These are phyloP conservation scores for Alfaro cultratus DNA, from an alignment of 2,797 vertebrate genomes.

Conservation along the genomic window DNA sequence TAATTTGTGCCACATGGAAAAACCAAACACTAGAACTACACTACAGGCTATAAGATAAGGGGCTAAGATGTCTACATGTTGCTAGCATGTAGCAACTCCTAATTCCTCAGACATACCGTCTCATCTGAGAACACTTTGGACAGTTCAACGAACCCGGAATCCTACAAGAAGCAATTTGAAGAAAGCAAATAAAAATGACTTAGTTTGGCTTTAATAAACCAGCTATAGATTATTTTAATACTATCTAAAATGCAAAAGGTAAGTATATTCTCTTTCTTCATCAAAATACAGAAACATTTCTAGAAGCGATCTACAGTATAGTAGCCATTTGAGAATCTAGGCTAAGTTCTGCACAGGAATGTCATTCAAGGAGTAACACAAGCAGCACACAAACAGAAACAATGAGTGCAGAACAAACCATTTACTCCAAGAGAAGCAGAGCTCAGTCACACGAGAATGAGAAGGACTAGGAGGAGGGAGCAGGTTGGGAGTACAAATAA, in stretches of 20 bases:
- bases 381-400: constrained; percentile 66
- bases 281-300: constrained; percentile 47
- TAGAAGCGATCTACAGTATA: constrained; percentile 21
- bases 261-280: constrained; percentile 25
- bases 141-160: constrained; percentile 58
- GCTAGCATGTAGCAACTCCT: constrained; percentile 9
- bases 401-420: constrained; percentile 66
- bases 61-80: constrained; percentile 32
- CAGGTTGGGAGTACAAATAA: constrained; percentile 71
- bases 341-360: constrained; percentile 49
- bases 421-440: constrained; percentile 69
- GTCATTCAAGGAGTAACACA: constrained; percentile 69
- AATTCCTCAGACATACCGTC: constrained; percentile 66
- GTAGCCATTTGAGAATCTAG: constrained; percentile 58
- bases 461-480: constrained; percentile 41
- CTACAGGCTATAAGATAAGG: constrained; percentile 23
- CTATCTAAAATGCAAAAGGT: constrained; percentile 17
- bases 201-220: constrained; percentile 14
- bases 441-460: constrained; percentile 50
- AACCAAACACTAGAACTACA: constrained; percentile 23
- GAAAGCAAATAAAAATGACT: constrained; percentile 39
- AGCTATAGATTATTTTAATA: neutral
- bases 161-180: constrained; percentile 62
- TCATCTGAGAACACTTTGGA: constrained; percentile 71
- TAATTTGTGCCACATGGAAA: constrained; percentile 23